A percentile compares a stretch with the other conserved stretches of the same genome.
Conservation (phyloP, 2,113 vertebrate species). For the Malurus melanocephalus region DNA sequence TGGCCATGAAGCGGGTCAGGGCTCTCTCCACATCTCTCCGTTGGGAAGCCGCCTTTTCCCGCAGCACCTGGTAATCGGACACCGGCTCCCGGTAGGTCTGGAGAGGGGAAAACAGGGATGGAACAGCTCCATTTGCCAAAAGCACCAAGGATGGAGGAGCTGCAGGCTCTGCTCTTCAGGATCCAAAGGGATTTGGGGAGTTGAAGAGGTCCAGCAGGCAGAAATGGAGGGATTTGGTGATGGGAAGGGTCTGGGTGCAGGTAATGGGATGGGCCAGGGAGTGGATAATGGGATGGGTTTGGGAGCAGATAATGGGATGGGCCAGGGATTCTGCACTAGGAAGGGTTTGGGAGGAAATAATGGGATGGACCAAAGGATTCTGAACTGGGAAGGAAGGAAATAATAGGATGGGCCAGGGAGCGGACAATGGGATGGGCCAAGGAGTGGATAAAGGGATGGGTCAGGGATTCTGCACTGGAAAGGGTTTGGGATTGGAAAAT, state of each 20-base stretch:
- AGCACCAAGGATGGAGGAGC: background rate
- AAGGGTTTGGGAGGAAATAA: background rate
- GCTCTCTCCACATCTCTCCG: conserved; percentile 93
- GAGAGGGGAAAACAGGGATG: background rate
- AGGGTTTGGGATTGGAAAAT: too few relatives aligned
- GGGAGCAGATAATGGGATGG: background rate
- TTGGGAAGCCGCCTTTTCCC: conserved; percentile 94
- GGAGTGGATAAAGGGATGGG: too few relatives aligned
- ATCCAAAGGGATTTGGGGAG: accelerated
- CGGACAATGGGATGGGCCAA: too few relatives aligned
- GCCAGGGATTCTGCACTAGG: background rate
- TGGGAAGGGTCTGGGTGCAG: background rate
- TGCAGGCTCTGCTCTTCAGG: background rate
- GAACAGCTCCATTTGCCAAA: background rate
- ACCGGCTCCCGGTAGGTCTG: conserved; percentile 94
- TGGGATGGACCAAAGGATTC: background rate
- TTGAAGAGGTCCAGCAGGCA: background rate
- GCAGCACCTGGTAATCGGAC: conserved; percentile 90
- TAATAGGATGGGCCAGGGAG: too few relatives aligned
- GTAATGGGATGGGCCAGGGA: too few relatives aligned
- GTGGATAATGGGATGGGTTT: too few relatives aligned
- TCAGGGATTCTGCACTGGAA: too few relatives aligned
- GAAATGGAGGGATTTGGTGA: background rate
- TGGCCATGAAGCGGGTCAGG: conserved; percentile 97
- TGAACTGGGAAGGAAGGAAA: background rate